These are phyloP conservation scores for Pristionchus exspectatus DNA, from an alignment of 2,888 invertebrate genomes.

Conservation along the genomic window DNA sequence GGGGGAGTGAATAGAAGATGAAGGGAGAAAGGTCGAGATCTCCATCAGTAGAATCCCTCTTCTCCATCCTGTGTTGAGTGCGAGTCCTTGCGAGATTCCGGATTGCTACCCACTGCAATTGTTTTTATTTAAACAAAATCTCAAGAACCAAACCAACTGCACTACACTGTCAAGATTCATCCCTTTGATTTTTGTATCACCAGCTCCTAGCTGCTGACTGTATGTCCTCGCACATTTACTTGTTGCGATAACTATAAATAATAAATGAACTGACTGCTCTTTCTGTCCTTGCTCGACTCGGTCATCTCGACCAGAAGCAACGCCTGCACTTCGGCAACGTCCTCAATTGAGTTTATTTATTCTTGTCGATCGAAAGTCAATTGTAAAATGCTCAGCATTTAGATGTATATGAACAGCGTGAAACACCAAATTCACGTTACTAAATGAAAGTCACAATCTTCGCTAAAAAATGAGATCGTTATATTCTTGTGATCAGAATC, in stretches of 20 bases:
- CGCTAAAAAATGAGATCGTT: too few relatives aligned
- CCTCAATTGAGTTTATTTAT: background rate
- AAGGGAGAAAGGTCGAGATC: background rate
- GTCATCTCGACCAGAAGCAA: background rate
- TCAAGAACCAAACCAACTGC: too few relatives aligned
- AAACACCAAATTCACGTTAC: background rate
- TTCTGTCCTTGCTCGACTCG: background rate
- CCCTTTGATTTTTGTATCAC: too few relatives aligned
- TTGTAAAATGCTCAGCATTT: background rate
- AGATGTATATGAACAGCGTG: background rate
- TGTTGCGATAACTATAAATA: too few relatives aligned
- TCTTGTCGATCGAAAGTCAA: too few relatives aligned
- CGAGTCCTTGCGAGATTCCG: slow-evolving; percentile 44
- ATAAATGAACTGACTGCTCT: background rate
- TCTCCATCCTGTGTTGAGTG: slow-evolving; percentile 37
- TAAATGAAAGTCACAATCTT: background rate
- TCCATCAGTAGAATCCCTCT: background rate
- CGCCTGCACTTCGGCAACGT: slow-evolving; percentile 6
- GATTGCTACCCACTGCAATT: background rate
- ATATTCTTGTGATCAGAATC: too few relatives aligned
- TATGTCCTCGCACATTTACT: too few relatives aligned
- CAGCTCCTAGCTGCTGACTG: too few relatives aligned
- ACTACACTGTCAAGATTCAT: too few relatives aligned
- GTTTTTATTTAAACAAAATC: background rate
- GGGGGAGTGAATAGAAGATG: background rate